These are phyloP conservation scores for Hexactinellida sp. DNA, from an alignment of 37 sponge, comb jelly and placozoan genomes.

Conservation along the genomic window DNA sequence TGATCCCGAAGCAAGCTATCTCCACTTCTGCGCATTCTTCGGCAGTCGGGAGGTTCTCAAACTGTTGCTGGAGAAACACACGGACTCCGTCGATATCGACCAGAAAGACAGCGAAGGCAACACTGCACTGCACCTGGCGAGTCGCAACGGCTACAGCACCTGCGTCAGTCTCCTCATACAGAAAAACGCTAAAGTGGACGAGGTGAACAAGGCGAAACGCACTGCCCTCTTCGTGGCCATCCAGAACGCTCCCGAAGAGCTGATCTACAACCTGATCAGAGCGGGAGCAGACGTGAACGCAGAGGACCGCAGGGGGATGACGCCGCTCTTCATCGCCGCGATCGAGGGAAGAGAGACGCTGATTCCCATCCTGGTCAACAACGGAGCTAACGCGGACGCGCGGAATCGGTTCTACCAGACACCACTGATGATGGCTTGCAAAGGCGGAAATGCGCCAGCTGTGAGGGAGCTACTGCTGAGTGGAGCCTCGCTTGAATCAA, in stretches of 20 bases:
- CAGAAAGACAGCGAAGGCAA: conserved; percentile 4
- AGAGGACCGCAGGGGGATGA: not conserved
- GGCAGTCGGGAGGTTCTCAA: not conserved
- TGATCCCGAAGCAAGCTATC: not conserved
- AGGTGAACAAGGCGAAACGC: not conserved
- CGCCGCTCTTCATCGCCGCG: not conserved
- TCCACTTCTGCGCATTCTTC: not conserved
- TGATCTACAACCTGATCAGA: not conserved
- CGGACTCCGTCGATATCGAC: not conserved
- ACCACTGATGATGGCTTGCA: not conserved
- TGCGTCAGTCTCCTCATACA: not conserved
- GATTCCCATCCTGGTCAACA: not conserved
- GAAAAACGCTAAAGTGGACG: not conserved
- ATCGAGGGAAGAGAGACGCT: conserved; percentile 10
- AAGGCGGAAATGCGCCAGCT: not conserved
- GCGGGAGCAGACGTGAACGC: not conserved
- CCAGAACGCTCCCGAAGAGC: not conserved
- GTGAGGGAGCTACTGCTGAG: not conserved
- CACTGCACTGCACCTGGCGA: not conserved
- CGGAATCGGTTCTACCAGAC: conserved; percentile 7
- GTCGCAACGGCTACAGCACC: conserved; percentile 7
- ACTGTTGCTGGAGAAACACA: not conserved
- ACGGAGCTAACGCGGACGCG: not conserved
- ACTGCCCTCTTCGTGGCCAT: not conserved
- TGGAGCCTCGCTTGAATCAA: not conserved